Conservation (phyloP, 2,797 vertebrate species). For the Chelmon rostratus region DNA sequence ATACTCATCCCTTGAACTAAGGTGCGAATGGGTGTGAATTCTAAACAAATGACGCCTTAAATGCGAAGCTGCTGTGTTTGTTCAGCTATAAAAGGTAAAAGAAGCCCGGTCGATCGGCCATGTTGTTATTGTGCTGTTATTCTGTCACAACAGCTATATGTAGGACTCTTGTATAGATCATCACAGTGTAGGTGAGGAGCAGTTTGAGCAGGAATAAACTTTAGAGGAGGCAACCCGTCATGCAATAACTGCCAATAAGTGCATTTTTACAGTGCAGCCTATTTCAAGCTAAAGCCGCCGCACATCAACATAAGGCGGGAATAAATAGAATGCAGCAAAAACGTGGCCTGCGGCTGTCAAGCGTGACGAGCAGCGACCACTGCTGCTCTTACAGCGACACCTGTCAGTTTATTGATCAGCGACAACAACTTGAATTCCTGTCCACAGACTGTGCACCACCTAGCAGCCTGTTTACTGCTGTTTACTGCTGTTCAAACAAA, state of each 20-base stretch:
- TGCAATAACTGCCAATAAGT: neutral
- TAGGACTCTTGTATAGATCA: neutral
- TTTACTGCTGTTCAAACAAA: constrained; percentile 68
- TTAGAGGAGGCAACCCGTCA: neutral
- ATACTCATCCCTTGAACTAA: neutral
- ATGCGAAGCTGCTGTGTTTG: neutral
- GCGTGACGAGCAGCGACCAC: constrained; percentile 36
- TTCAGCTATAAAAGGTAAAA: neutral
- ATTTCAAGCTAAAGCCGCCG: neutral
- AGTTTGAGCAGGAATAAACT: constrained; percentile 21
- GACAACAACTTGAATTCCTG: constrained; percentile 62
- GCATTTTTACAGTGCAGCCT: neutral
- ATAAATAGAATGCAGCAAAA: constrained; percentile 37
- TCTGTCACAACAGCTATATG: neutral
- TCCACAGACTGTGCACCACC: constrained; percentile 15
- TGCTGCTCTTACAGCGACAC: constrained; percentile 40
- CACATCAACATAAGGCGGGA: neutral
- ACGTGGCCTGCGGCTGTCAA: constrained; percentile 31
- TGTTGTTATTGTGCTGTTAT: neutral
- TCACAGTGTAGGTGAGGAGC: neutral
- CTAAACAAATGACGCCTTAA: neutral
- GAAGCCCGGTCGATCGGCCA: neutral
- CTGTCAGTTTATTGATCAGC: constrained; percentile 73
- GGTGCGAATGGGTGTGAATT: neutral
- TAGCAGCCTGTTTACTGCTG: constrained; percentile 27